phyloP scores from a whole-genome alignment of 1,140 invertebrate species.

The Phortica variegata region DNA sequence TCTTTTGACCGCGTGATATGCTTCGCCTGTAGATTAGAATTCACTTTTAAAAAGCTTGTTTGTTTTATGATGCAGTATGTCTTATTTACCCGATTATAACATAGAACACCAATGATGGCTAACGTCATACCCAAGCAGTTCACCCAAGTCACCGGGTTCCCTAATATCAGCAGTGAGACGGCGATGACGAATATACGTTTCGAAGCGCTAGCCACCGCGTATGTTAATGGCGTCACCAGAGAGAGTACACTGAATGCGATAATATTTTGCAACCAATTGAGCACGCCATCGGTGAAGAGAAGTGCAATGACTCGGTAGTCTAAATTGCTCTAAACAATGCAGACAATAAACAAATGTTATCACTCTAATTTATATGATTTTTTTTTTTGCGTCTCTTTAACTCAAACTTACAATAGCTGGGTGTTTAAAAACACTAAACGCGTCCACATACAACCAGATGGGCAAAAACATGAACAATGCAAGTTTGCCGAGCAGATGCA shows the following conservation, averaged over 20 bases:
- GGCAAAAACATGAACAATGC: conserved; percentile 85
- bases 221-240: conserved; percentile 87
- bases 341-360: conserved; percentile 14
- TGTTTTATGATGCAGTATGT: too few species aligned
- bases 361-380: conserved; percentile 1
- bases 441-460: conserved; percentile 80
- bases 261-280: conserved; percentile 94
- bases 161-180: conserved; percentile 82
- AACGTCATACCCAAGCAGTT: conserved; percentile 91
- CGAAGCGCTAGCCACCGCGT: conserved; percentile 93
- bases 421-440: conserved; percentile 67
- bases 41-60: too few species aligned
- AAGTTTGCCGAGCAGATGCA: conserved; percentile 78
- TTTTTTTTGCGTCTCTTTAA: not conserved
- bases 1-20: conserved; percentile 34
- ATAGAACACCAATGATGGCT: conserved; percentile 86
- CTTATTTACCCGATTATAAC: conserved; percentile 74
- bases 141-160: conserved; percentile 86
- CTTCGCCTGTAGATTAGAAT: conserved; percentile 28
- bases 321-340: conserved; percentile 55
- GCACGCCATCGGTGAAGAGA: conserved; percentile 78
- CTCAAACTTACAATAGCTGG: conserved; percentile 51
- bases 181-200: conserved; percentile 93
- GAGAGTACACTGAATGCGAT: conserved; percentile 91
- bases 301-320: conserved; percentile 64